Evolutionary conservation across 2,888 invertebrate genomes (phyloP), one percentile per base, ranked within the genome.

Genomic region (Cotesia congregata): DNA sequence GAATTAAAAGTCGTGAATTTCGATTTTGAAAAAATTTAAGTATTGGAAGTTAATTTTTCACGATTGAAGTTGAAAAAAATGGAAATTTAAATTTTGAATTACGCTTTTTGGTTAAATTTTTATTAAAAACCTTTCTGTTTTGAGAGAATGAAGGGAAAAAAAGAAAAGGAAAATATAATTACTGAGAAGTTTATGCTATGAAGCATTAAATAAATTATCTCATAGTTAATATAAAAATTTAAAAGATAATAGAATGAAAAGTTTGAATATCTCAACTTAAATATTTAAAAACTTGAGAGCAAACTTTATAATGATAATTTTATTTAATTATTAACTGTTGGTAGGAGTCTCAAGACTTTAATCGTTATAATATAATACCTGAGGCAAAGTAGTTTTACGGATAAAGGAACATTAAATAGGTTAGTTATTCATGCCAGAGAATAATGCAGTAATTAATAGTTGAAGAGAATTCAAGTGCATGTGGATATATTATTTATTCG

Each of bases 381-480:
- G 50, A 50, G 50, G 50, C 62, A 62, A 15, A n/a, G 15, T n/a
- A 62, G 62, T 62, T 5, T 15, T 62, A 62, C 15, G 65, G 60
- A 69, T 74, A 75, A 69, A 75, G 75, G 76, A 75, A 79, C 80
- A 83, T 81, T 80, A 82, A 83, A 80, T 74, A 77, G 77, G 80
- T 84, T 82, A 85, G 85, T 86, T 85, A 86, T 86, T 86, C 84
- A 85, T 83, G 80, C 80, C 80, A 79, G 81, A 83, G 81, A 85
- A 81, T 83, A 85, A 86, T 85, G 85, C 84, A 83, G 85, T 85
- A 85, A 85, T 86, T 85, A 85, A 84, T 82, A 82, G 80, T 80
- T 81, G 79, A 77, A 76, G 76, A 79, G 81, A 76, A 76, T 74
- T 12, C 12, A 50, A 12, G 50, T 50, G 12, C 30, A 77, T 78